Evolutionary conservation across 2,113 vertebrate genomes (phyloP).

Genomic region (Lutjanus erythropterus): DNA sequence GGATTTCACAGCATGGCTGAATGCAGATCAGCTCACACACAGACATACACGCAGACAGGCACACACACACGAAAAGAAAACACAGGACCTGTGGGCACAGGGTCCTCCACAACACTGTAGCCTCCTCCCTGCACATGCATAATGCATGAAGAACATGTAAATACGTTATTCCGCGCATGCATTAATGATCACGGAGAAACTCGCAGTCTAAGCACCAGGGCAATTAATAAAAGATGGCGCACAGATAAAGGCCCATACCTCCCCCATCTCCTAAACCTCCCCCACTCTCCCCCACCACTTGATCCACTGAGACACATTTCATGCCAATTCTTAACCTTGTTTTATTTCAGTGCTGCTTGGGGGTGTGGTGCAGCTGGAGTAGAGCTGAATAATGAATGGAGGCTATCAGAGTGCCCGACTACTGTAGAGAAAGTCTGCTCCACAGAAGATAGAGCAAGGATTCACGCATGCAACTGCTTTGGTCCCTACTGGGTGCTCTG

Average conservation of each 20-base stretch:
- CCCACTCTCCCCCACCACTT: slow-evolving; percentile 61
- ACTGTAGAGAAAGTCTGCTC: slow-evolving; percentile 55
- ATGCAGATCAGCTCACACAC: slow-evolving; percentile 66
- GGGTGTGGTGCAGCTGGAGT: slow-evolving; percentile 64
- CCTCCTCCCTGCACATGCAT: slow-evolving; percentile 75
- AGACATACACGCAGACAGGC: slow-evolving; percentile 28
- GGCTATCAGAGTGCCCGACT: slow-evolving; percentile 64
- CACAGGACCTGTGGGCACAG: slow-evolving; percentile 76
- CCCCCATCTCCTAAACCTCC: slow-evolving; percentile 45
- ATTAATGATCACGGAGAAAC: slow-evolving; percentile 84
- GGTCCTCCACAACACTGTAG: slow-evolving; percentile 68
- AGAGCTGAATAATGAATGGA: slow-evolving; percentile 79
- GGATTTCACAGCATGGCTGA: slow-evolving; percentile 46
- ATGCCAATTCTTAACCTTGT: slow-evolving; percentile 81
- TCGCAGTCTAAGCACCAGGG: slow-evolving; percentile 72
- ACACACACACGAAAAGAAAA: slow-evolving; percentile 41
- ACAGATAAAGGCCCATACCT: slow-evolving; percentile 73
- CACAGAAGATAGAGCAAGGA: slow-evolving; percentile 47
- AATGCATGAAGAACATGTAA: slow-evolving; percentile 85
- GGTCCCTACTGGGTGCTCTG: slow-evolving; percentile 50
- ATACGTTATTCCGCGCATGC: slow-evolving; percentile 83
- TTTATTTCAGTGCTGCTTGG: slow-evolving; percentile 75
- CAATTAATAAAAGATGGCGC: slow-evolving; percentile 86
- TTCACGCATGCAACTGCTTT: slow-evolving; percentile 37
- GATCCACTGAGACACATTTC: slow-evolving; percentile 78